phyloP scores from a whole-genome alignment of 2,797 vertebrate genomes.

The Cryptoblepharus egeriae region DNA sequence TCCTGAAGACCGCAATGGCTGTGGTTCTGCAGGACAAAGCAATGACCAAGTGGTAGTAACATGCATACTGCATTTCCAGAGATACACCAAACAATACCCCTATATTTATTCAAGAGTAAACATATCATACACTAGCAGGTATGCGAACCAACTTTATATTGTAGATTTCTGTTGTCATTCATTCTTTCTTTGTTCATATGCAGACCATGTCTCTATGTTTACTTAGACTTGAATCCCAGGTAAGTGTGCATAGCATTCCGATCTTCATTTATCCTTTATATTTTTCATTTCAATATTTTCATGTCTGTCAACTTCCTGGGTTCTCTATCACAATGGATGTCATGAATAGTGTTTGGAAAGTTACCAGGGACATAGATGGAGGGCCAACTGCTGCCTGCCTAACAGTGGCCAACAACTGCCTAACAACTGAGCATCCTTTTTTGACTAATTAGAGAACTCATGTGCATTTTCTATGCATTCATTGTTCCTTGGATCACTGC shows the following conservation, averaged over 20 bases:
- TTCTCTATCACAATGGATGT: neutral
- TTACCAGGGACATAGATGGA: neutral
- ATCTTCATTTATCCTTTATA: neutral
- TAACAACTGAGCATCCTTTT: neutral
- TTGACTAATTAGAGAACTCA: neutral
- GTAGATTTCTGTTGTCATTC: neutral
- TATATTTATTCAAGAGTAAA: no score
- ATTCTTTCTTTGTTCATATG: neutral
- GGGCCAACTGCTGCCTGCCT: neutral
- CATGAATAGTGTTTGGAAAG: neutral
- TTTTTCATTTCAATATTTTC: neutral
- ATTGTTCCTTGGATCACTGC: neutral
- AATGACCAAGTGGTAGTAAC: no score
- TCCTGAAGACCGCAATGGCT: no score
- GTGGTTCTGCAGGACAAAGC: no score
- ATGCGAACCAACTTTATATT: neutral
- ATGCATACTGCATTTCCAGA: no score
- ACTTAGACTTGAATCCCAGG: neutral
- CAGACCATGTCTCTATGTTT: neutral
- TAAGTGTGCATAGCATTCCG: neutral
- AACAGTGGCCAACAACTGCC: neutral
- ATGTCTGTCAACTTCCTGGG: neutral
- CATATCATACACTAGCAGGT: no score
- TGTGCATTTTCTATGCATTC: neutral
- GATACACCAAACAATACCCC: no score